These are phyloP conservation scores for Lordiphosa collinella DNA, from an alignment of 1,140 invertebrate genomes.

Conservation along the genomic window DNA sequence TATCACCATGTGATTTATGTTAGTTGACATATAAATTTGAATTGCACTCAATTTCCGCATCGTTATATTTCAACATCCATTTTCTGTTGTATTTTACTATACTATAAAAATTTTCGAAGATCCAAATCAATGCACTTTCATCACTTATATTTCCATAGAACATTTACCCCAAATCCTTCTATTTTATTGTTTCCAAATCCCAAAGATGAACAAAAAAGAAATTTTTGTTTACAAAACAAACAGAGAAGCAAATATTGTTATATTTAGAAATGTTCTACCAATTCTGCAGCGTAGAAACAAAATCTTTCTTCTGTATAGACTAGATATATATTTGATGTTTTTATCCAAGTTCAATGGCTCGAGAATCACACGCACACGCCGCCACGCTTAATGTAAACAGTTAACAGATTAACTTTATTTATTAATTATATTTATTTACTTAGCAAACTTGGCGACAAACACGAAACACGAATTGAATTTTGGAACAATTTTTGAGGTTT, in stretches of 20 bases:
- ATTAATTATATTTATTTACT: conserved; percentile 13
- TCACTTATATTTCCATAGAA: no score
- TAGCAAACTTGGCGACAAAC: conserved; percentile 8
- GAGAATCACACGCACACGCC: conserved; percentile 33
- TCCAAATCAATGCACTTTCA: no score
- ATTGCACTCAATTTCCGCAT: no score
- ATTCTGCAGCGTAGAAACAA: conserved; percentile 51
- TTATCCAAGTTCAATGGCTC: conserved; percentile 39
- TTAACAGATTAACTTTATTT: conserved; percentile 12
- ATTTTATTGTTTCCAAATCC: conserved; percentile 30
- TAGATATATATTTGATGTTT: conserved; percentile 11
- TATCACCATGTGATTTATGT: no score
- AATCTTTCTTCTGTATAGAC: background rate
- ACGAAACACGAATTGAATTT: conserved; percentile 4
- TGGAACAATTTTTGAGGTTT: conserved; percentile 18
- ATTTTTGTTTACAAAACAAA: conserved; percentile 7
- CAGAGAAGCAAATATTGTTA: background rate
- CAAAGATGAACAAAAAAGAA: no score
- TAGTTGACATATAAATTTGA: no score
- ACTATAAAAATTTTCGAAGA: no score
- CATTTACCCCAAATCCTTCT: no score
- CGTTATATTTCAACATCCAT: no score
- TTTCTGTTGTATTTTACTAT: no score
- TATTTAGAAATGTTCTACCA: conserved; percentile 8
- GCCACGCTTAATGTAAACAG: conserved; percentile 20